Base-by-base conservation (phyloP, 2,113 vertebrate genomes). In the Clarias batrachus region DNA sequence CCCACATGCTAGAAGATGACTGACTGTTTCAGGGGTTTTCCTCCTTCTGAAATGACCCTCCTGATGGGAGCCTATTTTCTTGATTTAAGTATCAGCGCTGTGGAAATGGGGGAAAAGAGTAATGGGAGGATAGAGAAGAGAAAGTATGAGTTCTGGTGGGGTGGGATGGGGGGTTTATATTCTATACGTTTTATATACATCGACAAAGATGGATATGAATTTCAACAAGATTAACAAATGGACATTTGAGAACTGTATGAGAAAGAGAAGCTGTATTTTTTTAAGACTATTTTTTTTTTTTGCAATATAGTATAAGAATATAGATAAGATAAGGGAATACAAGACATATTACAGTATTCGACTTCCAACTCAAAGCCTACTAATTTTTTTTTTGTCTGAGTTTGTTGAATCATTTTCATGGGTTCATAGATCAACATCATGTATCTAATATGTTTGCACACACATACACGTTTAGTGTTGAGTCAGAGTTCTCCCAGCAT, bases 41-140 rank as follows among this genome's bases (percentile, higher is more conserved):
- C 91, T 93, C 93, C 90, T 92, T 91, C 91, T 92, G 92, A 94
- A 94, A 94, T 95, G 93, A 94, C 94, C 93, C 92, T 91, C 92
- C 91, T 95, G 93, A 95, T 95, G 92, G 89, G 91, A 92, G 91
- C 92, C 93, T 93, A 94, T 94, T 94, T 93, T 90, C 91, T 92
- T 94, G 93, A 94, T 94, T 94, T 94, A 94, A 93, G 90, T 92
- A 91, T 89, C 92, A 84, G 87, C 90, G 89, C 90, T 84, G 91
- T 90, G 89, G 80, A 89, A 81, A 84, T 81, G 71, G 89, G 81
- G 71, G 68, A 71, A 79, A 77, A 65, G 78, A 85, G 84, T 37
- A 73, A 88, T 71, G 48, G 65, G 60, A 74, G 63, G 7, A 70
- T 77, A 71, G 37, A 85, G 82, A 86, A 79, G 68, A 71, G 73